phyloP scores from a whole-genome alignment of 2,113 vertebrate species.

The Gopherus evgoodei region DNA sequence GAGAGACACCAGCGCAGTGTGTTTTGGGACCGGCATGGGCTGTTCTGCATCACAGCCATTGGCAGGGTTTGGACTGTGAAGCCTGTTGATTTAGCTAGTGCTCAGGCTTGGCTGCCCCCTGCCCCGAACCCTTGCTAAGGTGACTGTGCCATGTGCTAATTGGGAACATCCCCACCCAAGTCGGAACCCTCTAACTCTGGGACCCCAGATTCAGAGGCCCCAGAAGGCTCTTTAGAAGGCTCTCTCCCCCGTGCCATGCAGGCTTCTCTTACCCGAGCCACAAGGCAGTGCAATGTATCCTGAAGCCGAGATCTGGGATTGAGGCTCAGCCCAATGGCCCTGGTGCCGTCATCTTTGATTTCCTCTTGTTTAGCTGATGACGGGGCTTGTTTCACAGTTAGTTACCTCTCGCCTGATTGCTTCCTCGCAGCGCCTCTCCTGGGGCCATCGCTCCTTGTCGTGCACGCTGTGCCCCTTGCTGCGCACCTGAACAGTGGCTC shows the following conservation, averaged over 20 bases:
- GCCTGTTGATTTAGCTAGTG: not conserved
- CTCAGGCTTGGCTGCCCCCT: no score
- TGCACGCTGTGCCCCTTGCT: not conserved
- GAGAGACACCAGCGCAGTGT: fast-evolving
- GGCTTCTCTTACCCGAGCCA: no score
- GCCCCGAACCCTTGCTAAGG: not conserved
- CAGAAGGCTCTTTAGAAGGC: not conserved
- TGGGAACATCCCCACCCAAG: not conserved
- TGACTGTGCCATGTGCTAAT: no score
- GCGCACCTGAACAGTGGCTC: not conserved
- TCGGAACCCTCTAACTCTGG: no score
- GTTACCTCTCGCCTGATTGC: not conserved
- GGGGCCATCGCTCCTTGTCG: not conserved
- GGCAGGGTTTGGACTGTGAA: not conserved
- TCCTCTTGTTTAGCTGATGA: not conserved
- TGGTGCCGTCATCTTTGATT: not conserved
- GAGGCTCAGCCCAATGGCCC: not conserved
- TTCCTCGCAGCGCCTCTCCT: not conserved
- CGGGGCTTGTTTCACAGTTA: not conserved
- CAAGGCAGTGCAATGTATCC: not conserved
- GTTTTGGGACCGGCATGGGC: not conserved
- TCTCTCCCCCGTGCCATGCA: no score
- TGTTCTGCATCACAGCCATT: fast-evolving
- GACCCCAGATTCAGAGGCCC: not conserved
- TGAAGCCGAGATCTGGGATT: not conserved